Evolutionary conservation across 1,140 invertebrate genomes (phyloP), one percentile per base, ranked within the genome.

Genomic region (Elysia chlorotica): DNA sequence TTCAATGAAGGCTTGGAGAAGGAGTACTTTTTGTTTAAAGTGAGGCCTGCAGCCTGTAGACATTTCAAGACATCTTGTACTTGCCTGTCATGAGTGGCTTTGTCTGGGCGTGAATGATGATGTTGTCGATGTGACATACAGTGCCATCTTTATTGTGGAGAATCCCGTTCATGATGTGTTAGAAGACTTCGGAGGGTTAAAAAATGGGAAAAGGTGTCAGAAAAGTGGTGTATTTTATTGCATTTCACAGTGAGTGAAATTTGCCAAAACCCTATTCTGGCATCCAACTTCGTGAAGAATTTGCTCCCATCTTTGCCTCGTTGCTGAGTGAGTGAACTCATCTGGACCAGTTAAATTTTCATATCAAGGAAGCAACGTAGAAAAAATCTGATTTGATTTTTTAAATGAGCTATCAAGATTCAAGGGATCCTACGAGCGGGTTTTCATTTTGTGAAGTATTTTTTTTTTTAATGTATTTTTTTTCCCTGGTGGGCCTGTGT

Each of bases 161-260:
- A 1, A 74, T 48, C 21, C 71, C 59, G 38, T 57, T 48, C 63
- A 79, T 71, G 23, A 54, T 63, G 41, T 63, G 54, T 48, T 77
- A 71, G 38, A 76, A 78, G 19, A 76, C 28, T 48, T 77, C 77
- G 5, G 74, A 36, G 0, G 74, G 74, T 5, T 59, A 67, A 2
- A 38, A 65, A 31, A 76, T 76, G n/a, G 73, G 71, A 38, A 74
- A 75, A 23, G 76, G 76, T 41, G 53, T 92, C 14, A 86, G 96
- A 63, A 89, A 91, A 0, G 89, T 93, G 83, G 87, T 97, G 54
- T 90, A 95, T 14, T 89, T 93, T 0, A 48, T 48, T 48, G 30
- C 90, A 91, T 59, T 96, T 96, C 86, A 94, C 96, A 82, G 91
- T 92, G 54, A 95, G 96, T 81, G 93, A 95, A 86, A 93, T 96